Base-by-base conservation (phyloP, 2,797 vertebrate species). In the Rhabdophis nuchalis region DNA sequence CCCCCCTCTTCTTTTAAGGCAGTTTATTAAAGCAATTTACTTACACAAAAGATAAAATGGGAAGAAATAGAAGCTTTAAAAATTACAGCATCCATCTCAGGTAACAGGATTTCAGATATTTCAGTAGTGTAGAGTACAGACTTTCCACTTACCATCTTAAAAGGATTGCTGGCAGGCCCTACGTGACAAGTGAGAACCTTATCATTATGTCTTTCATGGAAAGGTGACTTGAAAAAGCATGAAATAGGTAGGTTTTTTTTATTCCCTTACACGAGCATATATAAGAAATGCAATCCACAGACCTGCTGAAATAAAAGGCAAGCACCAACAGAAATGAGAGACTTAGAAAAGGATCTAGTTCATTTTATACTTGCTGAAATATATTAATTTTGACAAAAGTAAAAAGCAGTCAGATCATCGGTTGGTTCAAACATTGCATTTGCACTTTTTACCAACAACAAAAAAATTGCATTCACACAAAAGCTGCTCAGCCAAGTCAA, bases 241-340 rank as follows among this genome's bases (percentile, higher is more conserved):
- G 60, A 32, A 60, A 61, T 90, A 58, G 27, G 46, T 36, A 50
- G 8, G 61, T 11, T 64, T 77, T 87, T 14, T 53, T 60, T 16
- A 77, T 8, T 91, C 29, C 52, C 25, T 87, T 56, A 9, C 90
- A 10, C 27, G 90, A 50, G 85, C 60, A 93, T 89, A 36, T 92
- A 46, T 32, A 94, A 89, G 58, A 86, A 60, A 86, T 92, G 50
- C 88, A 32, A 92, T 29, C 57, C 52, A 91, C 0, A 92, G 68
- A 94, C 94, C 92, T 89, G 90, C 5, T 89, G 92, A 95, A 2
- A 2, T 93, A 61, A 36, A 53, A 86, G 10, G 14, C 68, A 68
- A 0, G n/a, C 91, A 72, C 90, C 46, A 52, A 54, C 54, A 56
- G 87, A 89, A 90, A 93, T 92, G 46, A 92, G 41, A 50, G 23